phyloP scores from a whole-genome alignment of 1,140 invertebrate genomes.

The Zaprionus vittiger region DNA sequence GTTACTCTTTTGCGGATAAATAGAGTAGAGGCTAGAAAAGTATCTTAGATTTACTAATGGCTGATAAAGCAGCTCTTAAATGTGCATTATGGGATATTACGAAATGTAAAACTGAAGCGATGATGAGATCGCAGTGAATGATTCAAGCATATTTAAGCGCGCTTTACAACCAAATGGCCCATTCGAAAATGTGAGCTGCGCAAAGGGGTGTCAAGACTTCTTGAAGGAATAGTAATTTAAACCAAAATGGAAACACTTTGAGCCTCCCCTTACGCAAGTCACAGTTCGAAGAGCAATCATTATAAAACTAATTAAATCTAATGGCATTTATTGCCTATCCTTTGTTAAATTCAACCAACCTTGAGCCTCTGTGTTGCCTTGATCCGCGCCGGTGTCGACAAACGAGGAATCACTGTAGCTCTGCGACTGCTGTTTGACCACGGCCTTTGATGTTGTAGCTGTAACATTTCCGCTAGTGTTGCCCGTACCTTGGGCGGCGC shows the following conservation, averaged over 20 bases:
- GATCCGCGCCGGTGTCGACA: slow-evolving; percentile 77
- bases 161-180: slow-evolving; percentile 26
- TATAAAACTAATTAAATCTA: slow-evolving; percentile 42
- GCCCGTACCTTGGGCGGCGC: slow-evolving; percentile 53
- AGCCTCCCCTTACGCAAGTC: slow-evolving; percentile 12
- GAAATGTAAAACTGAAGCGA: slow-evolving; percentile 32
- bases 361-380: slow-evolving; percentile 83
- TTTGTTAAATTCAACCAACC: slow-evolving; percentile 76
- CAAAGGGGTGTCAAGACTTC: not conserved
- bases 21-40: slow-evolving; percentile 47
- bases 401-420: slow-evolving; percentile 66
- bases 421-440: slow-evolving; percentile 69
- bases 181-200: slow-evolving; percentile 33
- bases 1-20: slow-evolving; percentile 56
- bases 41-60: slow-evolving; percentile 32
- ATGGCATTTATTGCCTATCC: slow-evolving; percentile 15
- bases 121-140: slow-evolving; percentile 28
- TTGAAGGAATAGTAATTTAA: not conserved
- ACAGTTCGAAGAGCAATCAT: slow-evolving; percentile 26
- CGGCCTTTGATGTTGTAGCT: slow-evolving; percentile 80
- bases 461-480: slow-evolving; percentile 58
- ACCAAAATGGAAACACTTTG: not conserved
- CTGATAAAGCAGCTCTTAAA: slow-evolving; percentile 53
- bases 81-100: slow-evolving; percentile 35
- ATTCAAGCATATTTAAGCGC: slow-evolving; percentile 54